Percentiles rank a stretch among this genome's conserved stretches.
Evolutionary conservation across 2,888 invertebrate species (phyloP).

Genomic region (Caenorhabditis auriculariae): DNA sequence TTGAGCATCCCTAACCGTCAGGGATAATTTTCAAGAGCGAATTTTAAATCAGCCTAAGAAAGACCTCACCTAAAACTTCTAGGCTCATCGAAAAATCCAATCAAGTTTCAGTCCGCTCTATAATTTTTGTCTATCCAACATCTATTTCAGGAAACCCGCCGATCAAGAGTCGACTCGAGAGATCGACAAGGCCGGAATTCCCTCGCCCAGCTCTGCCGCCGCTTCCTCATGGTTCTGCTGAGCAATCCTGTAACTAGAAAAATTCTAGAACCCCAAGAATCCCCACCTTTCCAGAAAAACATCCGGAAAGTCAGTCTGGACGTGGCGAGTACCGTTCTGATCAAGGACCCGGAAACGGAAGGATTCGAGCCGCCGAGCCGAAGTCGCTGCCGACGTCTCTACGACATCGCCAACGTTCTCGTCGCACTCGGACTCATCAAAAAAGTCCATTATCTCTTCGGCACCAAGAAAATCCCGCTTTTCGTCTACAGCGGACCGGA

Average conservation of each 20-base stretch:
- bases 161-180: slow-evolving; percentile 29
- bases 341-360: slow-evolving; percentile 61
- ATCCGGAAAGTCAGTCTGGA: slow-evolving; percentile 57
- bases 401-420: slow-evolving; percentile 79
- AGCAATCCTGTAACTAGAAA: slow-evolving; percentile 50
- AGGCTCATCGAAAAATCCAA: background rate
- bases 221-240: slow-evolving; percentile 62
- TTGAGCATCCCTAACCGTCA: too few relatives aligned
- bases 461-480: slow-evolving; percentile 63
- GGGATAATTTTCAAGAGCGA: too few relatives aligned
- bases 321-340: slow-evolving; percentile 61
- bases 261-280: background rate
- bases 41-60: too few relatives aligned
- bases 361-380: slow-evolving; percentile 61
- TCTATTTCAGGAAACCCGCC: background rate
- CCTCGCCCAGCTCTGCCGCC: slow-evolving; percentile 59
- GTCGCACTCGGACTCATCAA: slow-evolving; percentile 76
- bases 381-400: slow-evolving; percentile 70
- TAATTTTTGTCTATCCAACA: background rate
- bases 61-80: too few relatives aligned
- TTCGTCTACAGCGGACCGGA: slow-evolving; percentile 63
- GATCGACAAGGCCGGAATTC: slow-evolving; percentile 49
- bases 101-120: background rate
- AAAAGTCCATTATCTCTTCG: slow-evolving; percentile 69
- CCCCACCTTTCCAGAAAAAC: slow-evolving; percentile 41